A percentile compares a stretch with the other conserved stretches of the same genome.
These are phyloP conservation scores for Lasioglossum morio DNA, from an alignment of 2,888 invertebrate genomes.

Conservation along the genomic window DNA sequence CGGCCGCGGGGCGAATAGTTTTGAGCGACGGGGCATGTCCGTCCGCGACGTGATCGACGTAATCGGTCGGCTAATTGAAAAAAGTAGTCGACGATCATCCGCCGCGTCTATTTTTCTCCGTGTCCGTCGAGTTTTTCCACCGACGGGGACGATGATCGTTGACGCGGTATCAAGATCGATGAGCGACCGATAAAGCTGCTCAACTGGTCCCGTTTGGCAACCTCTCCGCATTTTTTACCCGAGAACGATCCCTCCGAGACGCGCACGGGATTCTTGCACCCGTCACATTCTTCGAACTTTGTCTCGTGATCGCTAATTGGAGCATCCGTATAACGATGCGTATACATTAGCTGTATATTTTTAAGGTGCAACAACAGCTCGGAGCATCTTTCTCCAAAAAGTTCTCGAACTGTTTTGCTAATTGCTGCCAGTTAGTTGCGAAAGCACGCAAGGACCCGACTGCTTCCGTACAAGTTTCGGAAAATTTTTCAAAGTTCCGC, in stretches of 20 bases:
- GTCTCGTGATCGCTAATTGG: neutral
- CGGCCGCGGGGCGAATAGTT: conserved; percentile 6
- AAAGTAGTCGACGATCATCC: conserved; percentile 19
- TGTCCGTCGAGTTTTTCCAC: conserved; percentile 19
- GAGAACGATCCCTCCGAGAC: neutral
- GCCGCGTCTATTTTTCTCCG: conserved; percentile 31
- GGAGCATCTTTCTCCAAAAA: neutral
- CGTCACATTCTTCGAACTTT: conserved; percentile 5
- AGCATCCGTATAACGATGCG: neutral
- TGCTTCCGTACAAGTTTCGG: neutral
- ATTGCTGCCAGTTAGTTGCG: neutral
- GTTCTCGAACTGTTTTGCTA: neutral
- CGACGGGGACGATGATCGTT: conserved; percentile 46
- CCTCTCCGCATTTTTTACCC: conserved; percentile 29
- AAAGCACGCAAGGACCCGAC: neutral
- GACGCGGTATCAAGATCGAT: conserved; percentile 62
- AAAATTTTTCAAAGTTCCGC: neutral
- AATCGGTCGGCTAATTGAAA: conserved; percentile 46
- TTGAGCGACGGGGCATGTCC: conserved; percentile 1
- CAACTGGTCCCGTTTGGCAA: conserved; percentile 68
- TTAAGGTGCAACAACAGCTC: neutral
- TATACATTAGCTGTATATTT: neutral
- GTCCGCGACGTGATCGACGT: conserved; percentile 14
- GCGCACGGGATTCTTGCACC: conserved; percentile 29
- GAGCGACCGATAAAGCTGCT: conserved; percentile 59